These are phyloP conservation scores for Pteria penguin DNA, from an alignment of 2,888 invertebrate genomes.

Conservation along the genomic window DNA sequence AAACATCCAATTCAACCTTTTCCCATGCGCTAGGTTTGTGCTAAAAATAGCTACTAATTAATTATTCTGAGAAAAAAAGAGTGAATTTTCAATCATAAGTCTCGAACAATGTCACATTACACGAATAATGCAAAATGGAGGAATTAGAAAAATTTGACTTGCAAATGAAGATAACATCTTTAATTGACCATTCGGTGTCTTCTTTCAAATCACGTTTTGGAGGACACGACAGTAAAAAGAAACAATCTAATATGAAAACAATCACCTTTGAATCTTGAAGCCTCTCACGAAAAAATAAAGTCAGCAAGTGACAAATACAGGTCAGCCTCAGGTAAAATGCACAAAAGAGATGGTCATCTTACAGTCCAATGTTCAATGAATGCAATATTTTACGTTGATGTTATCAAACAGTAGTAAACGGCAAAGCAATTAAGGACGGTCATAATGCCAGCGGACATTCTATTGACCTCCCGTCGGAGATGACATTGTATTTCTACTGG, in stretches of 20 bases:
- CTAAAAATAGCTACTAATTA: background rate
- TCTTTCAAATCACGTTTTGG: background rate
- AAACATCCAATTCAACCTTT: background rate
- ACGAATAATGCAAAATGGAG: background rate
- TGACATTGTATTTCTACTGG: background rate
- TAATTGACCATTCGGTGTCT: background rate
- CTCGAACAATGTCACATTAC: background rate
- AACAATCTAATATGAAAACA: background rate
- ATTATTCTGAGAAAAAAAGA: background rate
- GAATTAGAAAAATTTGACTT: background rate
- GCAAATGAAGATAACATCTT: background rate
- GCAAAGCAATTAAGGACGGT: conserved; percentile 18
- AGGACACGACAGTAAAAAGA: background rate
- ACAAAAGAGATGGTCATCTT: conserved; percentile 7
- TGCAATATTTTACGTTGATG: background rate
- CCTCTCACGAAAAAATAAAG: background rate
- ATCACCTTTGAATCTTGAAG: background rate
- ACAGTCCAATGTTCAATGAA: background rate
- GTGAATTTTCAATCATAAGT: background rate
- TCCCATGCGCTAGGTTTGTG: background rate
- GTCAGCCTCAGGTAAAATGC: conserved; percentile 19
- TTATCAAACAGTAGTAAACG: conserved; percentile 20
- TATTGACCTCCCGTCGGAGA: too few species aligned
- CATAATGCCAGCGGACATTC: too few species aligned
- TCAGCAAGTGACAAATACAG: background rate